These are phyloP conservation scores for Scaptomyza cyrtandrae DNA, from an alignment of 2,888 invertebrate genomes.

Conservation along the genomic window DNA sequence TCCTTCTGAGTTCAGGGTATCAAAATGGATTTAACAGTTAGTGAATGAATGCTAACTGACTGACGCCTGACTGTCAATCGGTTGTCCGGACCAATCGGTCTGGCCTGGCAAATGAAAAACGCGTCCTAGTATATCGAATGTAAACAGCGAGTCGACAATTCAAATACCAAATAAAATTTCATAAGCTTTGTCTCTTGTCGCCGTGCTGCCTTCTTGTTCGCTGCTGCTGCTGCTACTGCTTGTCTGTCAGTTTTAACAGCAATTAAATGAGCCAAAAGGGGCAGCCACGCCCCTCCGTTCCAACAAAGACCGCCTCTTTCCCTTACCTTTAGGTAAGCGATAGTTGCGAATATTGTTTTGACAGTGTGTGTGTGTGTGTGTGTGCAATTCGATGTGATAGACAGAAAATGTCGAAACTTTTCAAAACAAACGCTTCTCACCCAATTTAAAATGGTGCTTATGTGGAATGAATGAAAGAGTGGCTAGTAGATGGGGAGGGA, in stretches of 20 bases:
- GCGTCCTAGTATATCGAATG: conserved; percentile 59
- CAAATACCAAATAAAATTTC: conserved; percentile 74
- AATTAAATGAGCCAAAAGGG: conserved; percentile 62
- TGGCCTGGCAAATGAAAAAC: conserved; percentile 64
- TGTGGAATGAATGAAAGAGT: no score
- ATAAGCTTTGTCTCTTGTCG: conserved; percentile 52
- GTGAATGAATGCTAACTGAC: conserved; percentile 8
- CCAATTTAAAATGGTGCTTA: background rate
- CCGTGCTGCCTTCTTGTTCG: background rate
- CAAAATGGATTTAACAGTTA: background rate
- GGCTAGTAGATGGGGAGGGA: background rate
- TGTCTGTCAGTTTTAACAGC: conserved; percentile 67
- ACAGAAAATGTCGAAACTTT: conserved; percentile 72
- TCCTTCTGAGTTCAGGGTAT: no score
- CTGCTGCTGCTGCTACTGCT: conserved; percentile 16
- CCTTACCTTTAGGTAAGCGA: background rate
- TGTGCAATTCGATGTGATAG: conserved; percentile 56
- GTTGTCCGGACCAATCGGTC: conserved; percentile 9
- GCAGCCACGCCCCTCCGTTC: background rate
- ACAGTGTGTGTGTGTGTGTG: conserved; percentile 4
- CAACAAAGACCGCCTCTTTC: background rate
- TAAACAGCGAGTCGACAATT: conserved; percentile 55
- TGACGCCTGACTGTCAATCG: conserved; percentile 59
- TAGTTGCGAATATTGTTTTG: conserved; percentile 22
- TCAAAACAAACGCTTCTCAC: conserved; percentile 59